These are phyloP conservation scores for Saccostrea cuccullata DNA, from an alignment of 1,140 invertebrate genomes.

Conservation along the genomic window DNA sequence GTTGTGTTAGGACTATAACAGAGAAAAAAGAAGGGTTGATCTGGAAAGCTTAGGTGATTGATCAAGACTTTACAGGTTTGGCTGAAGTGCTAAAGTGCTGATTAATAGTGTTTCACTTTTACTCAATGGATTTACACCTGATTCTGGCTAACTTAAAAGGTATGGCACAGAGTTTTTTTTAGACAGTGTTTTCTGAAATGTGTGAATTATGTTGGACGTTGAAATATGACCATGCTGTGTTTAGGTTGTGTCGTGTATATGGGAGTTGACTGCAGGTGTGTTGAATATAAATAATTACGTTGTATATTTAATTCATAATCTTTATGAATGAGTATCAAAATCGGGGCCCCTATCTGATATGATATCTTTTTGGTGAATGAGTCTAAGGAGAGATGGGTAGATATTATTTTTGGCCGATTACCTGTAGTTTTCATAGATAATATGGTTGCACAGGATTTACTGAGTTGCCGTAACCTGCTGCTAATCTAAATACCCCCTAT, in stretches of 20 bases:
- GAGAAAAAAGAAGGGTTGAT: background rate
- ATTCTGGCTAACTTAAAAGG: conserved; percentile 1
- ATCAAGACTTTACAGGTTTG: background rate
- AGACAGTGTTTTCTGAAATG: background rate
- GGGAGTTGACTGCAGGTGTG: conserved; percentile 21
- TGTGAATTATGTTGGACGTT: background rate
- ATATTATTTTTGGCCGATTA: conserved; percentile 16
- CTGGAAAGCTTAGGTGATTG: conserved; percentile 1
- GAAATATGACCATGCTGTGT: conserved; percentile 4
- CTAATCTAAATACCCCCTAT: conserved; percentile 1
- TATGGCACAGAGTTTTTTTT: background rate
- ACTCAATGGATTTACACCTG: conserved; percentile 6
- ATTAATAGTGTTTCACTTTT: conserved; percentile 11
- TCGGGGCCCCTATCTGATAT: background rate
- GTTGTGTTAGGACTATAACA: background rate
- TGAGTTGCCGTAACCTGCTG: conserved; percentile 2
- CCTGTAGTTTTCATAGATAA: background rate
- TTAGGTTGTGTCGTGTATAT: background rate
- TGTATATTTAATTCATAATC: conserved; percentile 7
- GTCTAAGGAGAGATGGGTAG: background rate
- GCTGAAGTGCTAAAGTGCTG: conserved; percentile 18
- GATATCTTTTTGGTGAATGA: conserved; percentile 3
- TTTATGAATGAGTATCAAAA: conserved; percentile 26
- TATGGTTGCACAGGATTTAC: background rate
- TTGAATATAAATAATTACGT: conserved; percentile 26